These are phyloP conservation scores for Sebastes cheni DNA, from an alignment of 2,797 vertebrate species.

Conservation along the genomic window DNA sequence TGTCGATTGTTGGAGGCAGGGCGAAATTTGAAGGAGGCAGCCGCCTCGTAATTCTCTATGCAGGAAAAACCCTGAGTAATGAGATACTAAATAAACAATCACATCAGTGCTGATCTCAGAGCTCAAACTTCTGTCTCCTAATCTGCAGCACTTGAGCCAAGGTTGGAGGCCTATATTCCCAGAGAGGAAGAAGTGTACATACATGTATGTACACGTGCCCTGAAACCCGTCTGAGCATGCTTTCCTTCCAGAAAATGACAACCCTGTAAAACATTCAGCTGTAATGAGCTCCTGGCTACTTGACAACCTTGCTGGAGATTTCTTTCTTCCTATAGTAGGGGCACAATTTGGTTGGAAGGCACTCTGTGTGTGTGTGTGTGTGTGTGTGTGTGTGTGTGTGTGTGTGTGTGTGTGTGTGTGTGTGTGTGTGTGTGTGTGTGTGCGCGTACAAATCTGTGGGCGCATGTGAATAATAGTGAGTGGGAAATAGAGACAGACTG, in stretches of 20 bases:
- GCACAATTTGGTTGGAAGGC: slow-evolving; percentile 1
- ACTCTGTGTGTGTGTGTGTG: not conserved
- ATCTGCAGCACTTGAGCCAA: slow-evolving; percentile 44
- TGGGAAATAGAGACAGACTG: not conserved
- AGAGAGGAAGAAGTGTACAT: slow-evolving; percentile 8
- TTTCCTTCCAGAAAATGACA: slow-evolving; percentile 58
- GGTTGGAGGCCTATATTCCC: slow-evolving; percentile 21
- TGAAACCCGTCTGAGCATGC: slow-evolving; percentile 49
- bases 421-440: not conserved
- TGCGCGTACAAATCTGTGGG: not conserved
- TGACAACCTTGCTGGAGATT: slow-evolving; percentile 15
- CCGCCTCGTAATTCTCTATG: no score
- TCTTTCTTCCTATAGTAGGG: slow-evolving; percentile 17
- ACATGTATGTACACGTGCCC: slow-evolving; percentile 36
- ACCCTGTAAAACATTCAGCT: slow-evolving; percentile 49
- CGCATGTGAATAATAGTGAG: not conserved
- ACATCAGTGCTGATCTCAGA: not conserved
- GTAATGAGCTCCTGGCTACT: slow-evolving; percentile 44
- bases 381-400: not conserved
- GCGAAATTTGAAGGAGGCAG: no score
- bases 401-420: not conserved
- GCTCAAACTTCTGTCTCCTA: slow-evolving; percentile 15
- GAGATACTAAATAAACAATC: slow-evolving; percentile 39
- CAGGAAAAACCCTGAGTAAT: not conserved
- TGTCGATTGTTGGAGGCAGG: no score